Evolutionary conservation across 2,888 invertebrate genomes (phyloP).

Genomic region (Lithophane semibrunnea): DNA sequence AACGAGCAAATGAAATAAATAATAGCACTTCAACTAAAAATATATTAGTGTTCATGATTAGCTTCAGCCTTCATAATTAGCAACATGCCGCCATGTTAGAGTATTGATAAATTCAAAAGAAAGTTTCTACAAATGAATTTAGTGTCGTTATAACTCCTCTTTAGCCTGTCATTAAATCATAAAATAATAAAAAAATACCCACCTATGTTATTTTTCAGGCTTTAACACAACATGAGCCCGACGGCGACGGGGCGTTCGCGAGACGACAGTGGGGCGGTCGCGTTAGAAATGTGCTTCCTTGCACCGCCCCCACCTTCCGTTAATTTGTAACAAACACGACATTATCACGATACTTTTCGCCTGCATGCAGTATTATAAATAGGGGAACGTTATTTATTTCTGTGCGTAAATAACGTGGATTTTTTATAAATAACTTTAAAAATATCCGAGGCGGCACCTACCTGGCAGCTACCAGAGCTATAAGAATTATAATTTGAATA

Average conservation of each 20-base stretch:
- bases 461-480: not conserved
- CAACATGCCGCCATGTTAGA: not conserved
- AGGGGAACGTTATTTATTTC: conserved; percentile 38
- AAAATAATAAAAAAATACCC: conserved; percentile 4
- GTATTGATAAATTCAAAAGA: not conserved
- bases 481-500: not conserved
- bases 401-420: conserved; percentile 29
- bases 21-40: not conserved
- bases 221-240: conserved; percentile 7
- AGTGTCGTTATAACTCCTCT: not conserved
- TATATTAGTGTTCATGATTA: not conserved
- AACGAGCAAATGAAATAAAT: not conserved
- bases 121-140: not conserved
- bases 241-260: conserved; percentile 36
- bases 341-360: conserved; percentile 49
- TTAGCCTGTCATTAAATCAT: not conserved
- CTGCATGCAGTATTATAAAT: conserved; percentile 34
- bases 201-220: conserved; percentile 41
- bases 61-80: not conserved
- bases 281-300: conserved; percentile 52
- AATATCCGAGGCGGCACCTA: not conserved
- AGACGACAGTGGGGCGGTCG: conserved; percentile 40
- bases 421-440: conserved; percentile 23
- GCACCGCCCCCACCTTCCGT: conserved; percentile 50
- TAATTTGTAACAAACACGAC: conserved; percentile 60